phyloP scores from a whole-genome alignment of 2,797 vertebrate species.

The Gila robusta region DNA sequence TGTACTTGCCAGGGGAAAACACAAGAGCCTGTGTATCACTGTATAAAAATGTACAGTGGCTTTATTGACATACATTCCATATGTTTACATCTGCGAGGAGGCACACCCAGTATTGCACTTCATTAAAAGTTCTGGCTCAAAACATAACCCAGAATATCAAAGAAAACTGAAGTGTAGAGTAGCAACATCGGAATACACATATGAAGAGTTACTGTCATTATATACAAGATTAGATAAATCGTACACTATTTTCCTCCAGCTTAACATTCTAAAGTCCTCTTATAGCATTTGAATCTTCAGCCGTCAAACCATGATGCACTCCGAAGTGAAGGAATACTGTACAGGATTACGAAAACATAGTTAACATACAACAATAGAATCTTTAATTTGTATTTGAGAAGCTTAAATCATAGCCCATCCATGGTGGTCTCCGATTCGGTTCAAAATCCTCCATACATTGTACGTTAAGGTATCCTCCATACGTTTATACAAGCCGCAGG shows the following conservation, averaged over 20 bases:
- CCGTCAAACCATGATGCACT: conserved; percentile 88
- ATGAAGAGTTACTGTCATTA: conserved; percentile 91
- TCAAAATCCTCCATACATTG: conserved; percentile 76
- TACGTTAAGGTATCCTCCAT: too few relatives aligned
- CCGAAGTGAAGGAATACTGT: conserved; percentile 90
- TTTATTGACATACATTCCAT: conserved; percentile 99
- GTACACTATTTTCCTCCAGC: conserved; percentile 94
- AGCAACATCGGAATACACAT: conserved; percentile 92
- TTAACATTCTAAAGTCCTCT: conserved; percentile 93
- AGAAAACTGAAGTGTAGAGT: conserved; percentile 98
- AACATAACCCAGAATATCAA: conserved; percentile 99
- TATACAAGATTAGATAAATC: conserved; percentile 98
- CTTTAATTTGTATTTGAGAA: conserved; percentile 86
- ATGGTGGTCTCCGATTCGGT: conserved; percentile 73
- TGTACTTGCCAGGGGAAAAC: conserved; percentile 75
- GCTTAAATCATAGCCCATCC: conserved; percentile 86
- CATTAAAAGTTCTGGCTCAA: conserved; percentile 99
- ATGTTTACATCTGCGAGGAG: conserved; percentile 99
- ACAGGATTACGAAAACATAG: conserved; percentile 95
- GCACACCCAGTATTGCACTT: conserved; percentile 99
- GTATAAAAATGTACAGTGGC: conserved; percentile 99
- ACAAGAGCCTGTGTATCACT: conserved; percentile 86
- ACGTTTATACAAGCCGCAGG: conserved; percentile 89
- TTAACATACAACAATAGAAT: conserved; percentile 94
- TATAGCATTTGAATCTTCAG: conserved; percentile 83